Evolutionary conservation across 2,888 invertebrate genomes (phyloP).

Genomic region (Epinotia nisella): DNA sequence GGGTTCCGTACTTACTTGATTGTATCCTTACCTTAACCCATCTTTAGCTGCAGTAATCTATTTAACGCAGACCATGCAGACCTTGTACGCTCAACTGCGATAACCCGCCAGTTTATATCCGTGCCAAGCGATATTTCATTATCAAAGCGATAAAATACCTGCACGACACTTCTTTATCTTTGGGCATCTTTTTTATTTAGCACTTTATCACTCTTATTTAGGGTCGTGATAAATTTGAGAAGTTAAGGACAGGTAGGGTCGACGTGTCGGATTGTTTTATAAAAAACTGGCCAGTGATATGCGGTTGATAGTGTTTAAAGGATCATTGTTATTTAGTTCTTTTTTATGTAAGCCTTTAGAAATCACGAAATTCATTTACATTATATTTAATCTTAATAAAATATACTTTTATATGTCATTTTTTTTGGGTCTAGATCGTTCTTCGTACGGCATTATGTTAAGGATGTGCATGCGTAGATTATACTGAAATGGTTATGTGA

Average conservation of each 20-base stretch:
- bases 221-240: constrained; percentile 66
- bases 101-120: constrained; percentile 51
- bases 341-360: neutral
- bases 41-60: constrained; percentile 20
- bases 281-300: neutral
- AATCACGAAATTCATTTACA: neutral
- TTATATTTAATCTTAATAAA: no score
- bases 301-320: constrained; percentile 16
- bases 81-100: neutral
- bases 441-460: no score
- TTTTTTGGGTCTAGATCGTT: no score
- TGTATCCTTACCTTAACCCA: neutral
- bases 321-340: neutral
- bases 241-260: constrained; percentile 34
- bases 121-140: constrained; percentile 79
- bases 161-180: constrained; percentile 68
- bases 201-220: constrained; percentile 80
- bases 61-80: constrained; percentile 23
- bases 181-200: constrained; percentile 73
- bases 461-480: no score
- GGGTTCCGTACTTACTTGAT: neutral
- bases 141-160: constrained; percentile 71
- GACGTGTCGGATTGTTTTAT: constrained; percentile 24
- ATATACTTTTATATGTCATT: no score
- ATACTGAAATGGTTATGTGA: no score